A percentile compares a stretch with the other conserved stretches of the same genome.
Conservation (phyloP, 2,888 invertebrate genomes). For the Epistrophe eligans region DNA sequence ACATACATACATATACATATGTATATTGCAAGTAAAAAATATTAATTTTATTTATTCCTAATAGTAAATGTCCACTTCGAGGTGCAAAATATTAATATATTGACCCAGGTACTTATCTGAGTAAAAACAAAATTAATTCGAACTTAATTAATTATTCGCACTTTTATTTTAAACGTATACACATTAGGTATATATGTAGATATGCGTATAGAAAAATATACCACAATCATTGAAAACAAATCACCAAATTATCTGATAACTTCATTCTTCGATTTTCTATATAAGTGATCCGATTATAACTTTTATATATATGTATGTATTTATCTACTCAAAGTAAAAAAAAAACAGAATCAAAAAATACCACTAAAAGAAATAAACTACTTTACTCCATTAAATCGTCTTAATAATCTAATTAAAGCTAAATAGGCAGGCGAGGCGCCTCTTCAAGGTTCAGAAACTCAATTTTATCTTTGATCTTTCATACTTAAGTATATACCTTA, state of each 20-base stretch:
- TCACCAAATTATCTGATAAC: not conserved
- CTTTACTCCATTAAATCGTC: slow-evolving; percentile 49
- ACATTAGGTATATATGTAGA: too few species aligned
- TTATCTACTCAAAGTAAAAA: slow-evolving; percentile 39
- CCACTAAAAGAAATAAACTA: not conserved
- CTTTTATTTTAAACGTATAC: too few species aligned
- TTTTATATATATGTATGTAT: not conserved
- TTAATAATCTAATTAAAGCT: slow-evolving; percentile 67
- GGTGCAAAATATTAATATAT: too few species aligned
- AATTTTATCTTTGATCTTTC: slow-evolving; percentile 32
- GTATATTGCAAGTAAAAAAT: too few species aligned
- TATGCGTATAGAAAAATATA: too few species aligned
- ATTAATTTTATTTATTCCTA: too few species aligned
- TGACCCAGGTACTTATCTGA: too few species aligned
- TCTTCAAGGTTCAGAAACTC: not conserved
- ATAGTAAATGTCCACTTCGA: too few species aligned
- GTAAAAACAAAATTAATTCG: too few species aligned
- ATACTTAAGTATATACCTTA: not conserved
- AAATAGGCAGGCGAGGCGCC: slow-evolving; percentile 10
- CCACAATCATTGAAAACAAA: not conserved
- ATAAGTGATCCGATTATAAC: slow-evolving; percentile 1
- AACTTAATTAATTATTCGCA: too few species aligned
- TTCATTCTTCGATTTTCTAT: not conserved
- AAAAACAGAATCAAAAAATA: not conserved
- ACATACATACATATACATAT: too few species aligned